Evolutionary conservation across 2,113 vertebrate species (phyloP).

Genomic region (Phasianus colchicus): DNA sequence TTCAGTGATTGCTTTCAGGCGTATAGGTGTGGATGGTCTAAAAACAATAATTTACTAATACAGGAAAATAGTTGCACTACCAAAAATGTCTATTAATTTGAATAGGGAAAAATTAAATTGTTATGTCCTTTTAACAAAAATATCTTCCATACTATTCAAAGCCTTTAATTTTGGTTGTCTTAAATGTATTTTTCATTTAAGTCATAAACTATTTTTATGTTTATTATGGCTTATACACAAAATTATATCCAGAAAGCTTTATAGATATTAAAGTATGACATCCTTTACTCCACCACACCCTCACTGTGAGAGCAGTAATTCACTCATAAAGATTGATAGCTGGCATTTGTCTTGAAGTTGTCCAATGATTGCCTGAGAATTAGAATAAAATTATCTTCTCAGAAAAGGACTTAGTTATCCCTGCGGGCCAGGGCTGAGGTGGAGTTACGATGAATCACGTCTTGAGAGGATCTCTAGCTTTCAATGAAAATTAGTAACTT

Average conservation of each 20-base stretch:
- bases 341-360: constrained; percentile 72
- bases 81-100: constrained; percentile 6
- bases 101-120: constrained; percentile 18
- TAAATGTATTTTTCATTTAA: constrained; percentile 64
- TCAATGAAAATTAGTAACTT: constrained; percentile 80
- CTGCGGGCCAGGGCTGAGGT: constrained; percentile 69
- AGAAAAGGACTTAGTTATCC: constrained; percentile 71
- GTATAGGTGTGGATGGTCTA: neutral
- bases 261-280: constrained; percentile 74
- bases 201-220: constrained; percentile 66
- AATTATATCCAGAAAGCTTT: constrained; percentile 76
- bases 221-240: constrained; percentile 75
- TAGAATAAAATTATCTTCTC: constrained; percentile 85
- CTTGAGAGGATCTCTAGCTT: constrained; percentile 67
- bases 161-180: constrained; percentile 66
- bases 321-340: constrained; percentile 78
- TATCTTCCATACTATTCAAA: neutral
- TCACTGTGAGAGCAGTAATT: constrained; percentile 75
- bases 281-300: constrained; percentile 75
- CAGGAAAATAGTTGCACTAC: neutral
- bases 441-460: constrained; percentile 66
- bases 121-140: neutral
- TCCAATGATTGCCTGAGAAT: constrained; percentile 82
- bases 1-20: constrained; percentile 10
- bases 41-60: constrained; percentile 31